A percentile compares a stretch with the other conserved stretches of the same genome.
Conservation (phyloP, 1,140 invertebrate genomes). For the Nymphalis io region DNA sequence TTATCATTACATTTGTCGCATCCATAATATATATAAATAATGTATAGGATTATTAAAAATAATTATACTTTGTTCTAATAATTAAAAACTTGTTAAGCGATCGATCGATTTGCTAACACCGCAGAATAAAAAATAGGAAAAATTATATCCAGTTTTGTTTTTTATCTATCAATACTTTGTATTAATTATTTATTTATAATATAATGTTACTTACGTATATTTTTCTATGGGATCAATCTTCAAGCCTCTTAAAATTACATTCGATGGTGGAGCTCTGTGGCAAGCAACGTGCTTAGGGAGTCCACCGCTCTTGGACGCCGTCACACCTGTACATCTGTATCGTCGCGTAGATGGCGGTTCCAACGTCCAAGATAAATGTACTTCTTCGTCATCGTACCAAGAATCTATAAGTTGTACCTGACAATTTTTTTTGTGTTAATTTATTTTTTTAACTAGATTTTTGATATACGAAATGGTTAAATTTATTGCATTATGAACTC, state of each 20-base stretch:
- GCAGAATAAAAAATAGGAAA: too few relatives aligned
- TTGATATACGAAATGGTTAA: too few relatives aligned
- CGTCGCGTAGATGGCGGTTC: slow-evolving; percentile 58
- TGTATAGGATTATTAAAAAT: background rate
- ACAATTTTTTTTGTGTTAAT: background rate
- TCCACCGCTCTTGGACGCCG: slow-evolving; percentile 56
- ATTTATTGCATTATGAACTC: too few relatives aligned
- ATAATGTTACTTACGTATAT: slow-evolving; percentile 61
- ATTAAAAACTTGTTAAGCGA: too few relatives aligned
- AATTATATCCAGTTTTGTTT: too few relatives aligned
- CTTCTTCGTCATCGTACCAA: slow-evolving; percentile 69
- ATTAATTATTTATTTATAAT: too few relatives aligned
- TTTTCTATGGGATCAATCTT: slow-evolving; percentile 66
- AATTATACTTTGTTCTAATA: too few relatives aligned
- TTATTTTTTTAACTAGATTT: background rate
- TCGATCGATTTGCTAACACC: too few relatives aligned
- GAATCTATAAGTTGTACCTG: slow-evolving; percentile 65
- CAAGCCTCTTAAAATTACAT: slow-evolving; percentile 63
- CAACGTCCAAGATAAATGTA: slow-evolving; percentile 66
- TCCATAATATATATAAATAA: background rate
- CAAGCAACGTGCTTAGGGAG: slow-evolving; percentile 68
- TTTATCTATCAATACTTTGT: too few relatives aligned
- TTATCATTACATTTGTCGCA: background rate
- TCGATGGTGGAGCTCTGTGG: slow-evolving; percentile 63
- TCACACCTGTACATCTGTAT: slow-evolving; percentile 67